Percentiles rank a stretch among this genome's conserved stretches.
phyloP scores from a whole-genome alignment of 2,113 vertebrate genomes.

The Pampusana beccarii region DNA sequence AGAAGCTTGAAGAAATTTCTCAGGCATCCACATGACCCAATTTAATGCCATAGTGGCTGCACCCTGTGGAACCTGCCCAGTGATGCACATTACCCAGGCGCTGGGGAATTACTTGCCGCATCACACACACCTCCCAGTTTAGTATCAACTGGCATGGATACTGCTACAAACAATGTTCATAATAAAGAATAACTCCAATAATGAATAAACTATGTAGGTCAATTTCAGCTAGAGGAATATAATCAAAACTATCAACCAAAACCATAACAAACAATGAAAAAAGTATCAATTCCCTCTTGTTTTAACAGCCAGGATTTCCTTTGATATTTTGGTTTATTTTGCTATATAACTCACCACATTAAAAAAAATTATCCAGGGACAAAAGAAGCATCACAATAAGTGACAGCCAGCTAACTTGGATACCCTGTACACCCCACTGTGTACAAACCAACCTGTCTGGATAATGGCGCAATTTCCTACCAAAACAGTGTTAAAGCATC shows the following conservation, averaged over 20 bases:
- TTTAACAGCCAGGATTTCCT: neutral
- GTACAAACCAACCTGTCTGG: neutral
- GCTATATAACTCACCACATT: neutral
- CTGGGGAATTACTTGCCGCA: neutral
- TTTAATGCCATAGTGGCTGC: neutral
- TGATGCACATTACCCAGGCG: neutral
- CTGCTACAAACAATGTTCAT: neutral
- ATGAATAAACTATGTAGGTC: fast-evolving
- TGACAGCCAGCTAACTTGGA: neutral
- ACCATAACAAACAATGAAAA: neutral
- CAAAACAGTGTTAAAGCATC: fast-evolving
- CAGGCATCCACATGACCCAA: neutral
- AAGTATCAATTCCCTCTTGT: neutral
- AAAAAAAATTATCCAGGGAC: neutral
- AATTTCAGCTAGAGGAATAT: neutral
- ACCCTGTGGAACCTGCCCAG: neutral
- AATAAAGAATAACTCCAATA: fast-evolving
- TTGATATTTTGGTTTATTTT: neutral
- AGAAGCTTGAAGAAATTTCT: neutral
- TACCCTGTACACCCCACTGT: fast-evolving
- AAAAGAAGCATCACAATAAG: neutral
- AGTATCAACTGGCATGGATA: fast-evolving
- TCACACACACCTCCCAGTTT: neutral
- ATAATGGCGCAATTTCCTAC: neutral
- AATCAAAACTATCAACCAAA: neutral